phyloP scores from a whole-genome alignment of 2,888 invertebrate species.

The Diaphora mendica region DNA sequence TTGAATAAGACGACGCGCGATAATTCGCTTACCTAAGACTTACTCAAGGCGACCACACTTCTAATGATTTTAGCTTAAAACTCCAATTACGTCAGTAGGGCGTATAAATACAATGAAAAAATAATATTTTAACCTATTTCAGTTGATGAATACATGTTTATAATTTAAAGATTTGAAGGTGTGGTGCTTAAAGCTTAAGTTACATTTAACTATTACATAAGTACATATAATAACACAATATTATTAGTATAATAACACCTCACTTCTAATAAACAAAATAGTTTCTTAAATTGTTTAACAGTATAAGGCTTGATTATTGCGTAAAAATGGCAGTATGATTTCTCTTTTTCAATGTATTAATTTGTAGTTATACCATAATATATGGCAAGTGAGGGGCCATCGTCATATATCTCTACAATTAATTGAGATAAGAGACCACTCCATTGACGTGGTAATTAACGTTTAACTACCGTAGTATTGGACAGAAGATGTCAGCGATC shows the following conservation, averaged over 20 bases:
- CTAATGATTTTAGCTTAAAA: constrained; percentile 39
- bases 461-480: neutral
- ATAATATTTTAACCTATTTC: constrained; percentile 41
- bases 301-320: constrained; percentile 41
- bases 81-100: constrained; percentile 31
- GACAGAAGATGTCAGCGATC: neutral
- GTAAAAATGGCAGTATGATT: constrained; percentile 47
- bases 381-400: neutral
- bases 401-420: neutral
- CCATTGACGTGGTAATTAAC: neutral
- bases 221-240: constrained; percentile 37
- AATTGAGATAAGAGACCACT: neutral
- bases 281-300: constrained; percentile 23
- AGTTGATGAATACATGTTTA: constrained; percentile 33
- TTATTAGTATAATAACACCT: constrained; percentile 28
- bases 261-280: constrained; percentile 22
- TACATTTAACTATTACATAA: constrained; percentile 34
- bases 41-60: constrained; percentile 22
- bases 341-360: constrained; percentile 8
- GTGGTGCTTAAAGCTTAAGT: constrained; percentile 36
- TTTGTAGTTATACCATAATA: neutral
- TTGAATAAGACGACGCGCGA: constrained; percentile 20
- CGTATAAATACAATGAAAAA: constrained; percentile 48
- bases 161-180: constrained; percentile 32
- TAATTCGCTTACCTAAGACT: constrained; percentile 15